A percentile compares a stretch with the other conserved stretches of the same genome.
Evolutionary conservation across 2,113 vertebrate species (phyloP).

Genomic region (Lophotis ruficrista): DNA sequence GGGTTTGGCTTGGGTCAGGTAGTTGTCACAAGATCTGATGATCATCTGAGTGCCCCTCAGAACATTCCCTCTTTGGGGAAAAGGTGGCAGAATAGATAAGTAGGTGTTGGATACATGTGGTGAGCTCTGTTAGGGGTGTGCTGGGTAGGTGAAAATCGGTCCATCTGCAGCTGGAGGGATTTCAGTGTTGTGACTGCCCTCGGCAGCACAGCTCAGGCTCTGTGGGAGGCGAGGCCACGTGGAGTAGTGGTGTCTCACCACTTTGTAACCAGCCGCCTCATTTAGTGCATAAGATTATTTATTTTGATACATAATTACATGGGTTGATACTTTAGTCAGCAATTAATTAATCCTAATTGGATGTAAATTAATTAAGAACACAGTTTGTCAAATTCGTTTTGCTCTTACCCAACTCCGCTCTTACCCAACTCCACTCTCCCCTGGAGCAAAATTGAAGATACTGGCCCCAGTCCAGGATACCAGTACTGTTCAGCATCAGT

Average conservation of each 20-base stretch:
- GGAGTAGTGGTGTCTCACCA: neutral
- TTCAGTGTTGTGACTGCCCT: neutral
- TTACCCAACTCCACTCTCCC: neutral
- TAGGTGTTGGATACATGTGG: rapidly evolving
- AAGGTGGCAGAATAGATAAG: neutral
- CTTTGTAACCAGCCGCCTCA: neutral
- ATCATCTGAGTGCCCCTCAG: neutral
- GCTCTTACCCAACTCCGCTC: neutral
- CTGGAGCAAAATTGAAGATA: neutral
- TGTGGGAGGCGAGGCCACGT: rapidly evolving
- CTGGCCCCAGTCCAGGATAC: neutral
- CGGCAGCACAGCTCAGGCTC: neutral
- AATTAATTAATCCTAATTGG: constrained; percentile 62
- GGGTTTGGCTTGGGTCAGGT: neutral
- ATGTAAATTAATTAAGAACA: constrained; percentile 58
- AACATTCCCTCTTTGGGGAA: neutral
- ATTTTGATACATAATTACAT: constrained; percentile 45
- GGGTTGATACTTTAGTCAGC: constrained; percentile 25
- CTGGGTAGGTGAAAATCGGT: too few relatives aligned
- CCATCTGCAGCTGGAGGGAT: rapidly evolving
- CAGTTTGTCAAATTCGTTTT: constrained; percentile 29
- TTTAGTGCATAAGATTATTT: neutral
- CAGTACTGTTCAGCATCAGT: rapidly evolving
- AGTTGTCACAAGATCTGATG: neutral
- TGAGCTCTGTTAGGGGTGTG: neutral